These are phyloP conservation scores for Penaeus monodon DNA, from an alignment of 2,888 invertebrate species.

Conservation along the genomic window DNA sequence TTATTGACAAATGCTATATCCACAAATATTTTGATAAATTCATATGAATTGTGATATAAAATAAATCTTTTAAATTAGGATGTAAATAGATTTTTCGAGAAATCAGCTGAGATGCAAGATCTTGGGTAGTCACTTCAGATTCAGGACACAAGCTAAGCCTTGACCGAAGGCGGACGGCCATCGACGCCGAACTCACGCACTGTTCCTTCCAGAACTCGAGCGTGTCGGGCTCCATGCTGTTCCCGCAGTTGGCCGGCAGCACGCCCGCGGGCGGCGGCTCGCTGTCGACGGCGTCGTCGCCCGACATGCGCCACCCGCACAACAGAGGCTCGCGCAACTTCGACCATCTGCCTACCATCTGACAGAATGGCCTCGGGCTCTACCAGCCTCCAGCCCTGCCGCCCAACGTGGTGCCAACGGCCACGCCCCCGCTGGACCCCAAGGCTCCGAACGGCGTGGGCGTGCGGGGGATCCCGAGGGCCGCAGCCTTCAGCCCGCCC, in stretches of 20 bases:
- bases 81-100: too few species aligned
- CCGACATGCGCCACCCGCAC: constrained; percentile 49
- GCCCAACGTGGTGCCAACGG: constrained; percentile 33
- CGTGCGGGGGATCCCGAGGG: not conserved
- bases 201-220: constrained; percentile 51
- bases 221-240: constrained; percentile 59
- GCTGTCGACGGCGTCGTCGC: constrained; percentile 56
- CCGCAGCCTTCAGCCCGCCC: constrained; percentile 36
- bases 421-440: constrained; percentile 29
- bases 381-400: constrained; percentile 37
- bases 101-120: too few species aligned
- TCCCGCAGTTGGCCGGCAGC: constrained; percentile 57
- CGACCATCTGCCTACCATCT: constrained; percentile 64
- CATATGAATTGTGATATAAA: too few species aligned
- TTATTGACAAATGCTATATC: too few species aligned
- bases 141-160: not conserved
- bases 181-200: not conserved
- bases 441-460: not conserved
- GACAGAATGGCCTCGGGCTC: constrained; percentile 55
- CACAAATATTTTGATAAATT: too few species aligned
- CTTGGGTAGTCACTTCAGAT: too few species aligned
- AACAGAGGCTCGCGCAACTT: constrained; percentile 53
- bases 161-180: too few species aligned
- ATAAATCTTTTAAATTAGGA: too few species aligned
- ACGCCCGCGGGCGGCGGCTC: constrained; percentile 52